Evolutionary conservation across 2,113 vertebrate species (phyloP).

Genomic region (Tenebrosternarchus preto): DNA sequence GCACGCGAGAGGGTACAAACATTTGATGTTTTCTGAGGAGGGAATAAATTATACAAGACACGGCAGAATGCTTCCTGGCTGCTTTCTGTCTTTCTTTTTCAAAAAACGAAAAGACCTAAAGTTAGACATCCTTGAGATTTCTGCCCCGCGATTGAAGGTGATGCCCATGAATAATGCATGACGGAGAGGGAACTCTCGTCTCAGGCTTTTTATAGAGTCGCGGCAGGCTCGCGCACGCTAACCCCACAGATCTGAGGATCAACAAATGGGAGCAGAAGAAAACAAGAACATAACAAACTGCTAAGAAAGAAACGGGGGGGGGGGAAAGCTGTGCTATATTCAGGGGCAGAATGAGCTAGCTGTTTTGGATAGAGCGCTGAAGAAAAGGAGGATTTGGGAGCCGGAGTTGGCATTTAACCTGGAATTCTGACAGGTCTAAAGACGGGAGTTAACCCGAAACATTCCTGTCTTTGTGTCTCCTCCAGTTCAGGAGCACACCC

Average conservation of each 20-base stretch:
- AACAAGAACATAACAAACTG: conserved; percentile 73
- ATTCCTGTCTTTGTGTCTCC: neutral
- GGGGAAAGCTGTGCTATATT: conserved; percentile 67
- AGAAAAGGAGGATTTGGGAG: conserved; percentile 41
- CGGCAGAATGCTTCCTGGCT: conserved; percentile 44
- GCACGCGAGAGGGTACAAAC: conserved; percentile 53
- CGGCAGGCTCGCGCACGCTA: conserved; percentile 70
- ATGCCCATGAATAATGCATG: conserved; percentile 98
- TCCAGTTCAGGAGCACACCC: conserved; percentile 10
- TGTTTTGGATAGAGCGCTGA: conserved; percentile 45
- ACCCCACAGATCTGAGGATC: conserved; percentile 75
- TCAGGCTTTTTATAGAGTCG: conserved; percentile 93
- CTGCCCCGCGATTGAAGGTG: conserved; percentile 87
- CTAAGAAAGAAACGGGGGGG: conserved; percentile 59
- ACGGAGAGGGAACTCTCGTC: conserved; percentile 93
- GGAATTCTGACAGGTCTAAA: conserved; percentile 41
- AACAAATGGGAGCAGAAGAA: conserved; percentile 68
- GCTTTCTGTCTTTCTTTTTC: conserved; percentile 43
- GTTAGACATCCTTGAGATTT: conserved; percentile 93
- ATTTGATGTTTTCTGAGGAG: conserved; percentile 57
- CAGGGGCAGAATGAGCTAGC: conserved; percentile 57
- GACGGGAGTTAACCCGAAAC: conserved; percentile 46
- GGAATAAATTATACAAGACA: conserved; percentile 61
- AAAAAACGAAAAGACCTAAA: conserved; percentile 72
- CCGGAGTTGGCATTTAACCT: conserved; percentile 46